Evolutionary conservation across 2,888 invertebrate genomes (phyloP).

Genomic region (Catonia carolina): DNA sequence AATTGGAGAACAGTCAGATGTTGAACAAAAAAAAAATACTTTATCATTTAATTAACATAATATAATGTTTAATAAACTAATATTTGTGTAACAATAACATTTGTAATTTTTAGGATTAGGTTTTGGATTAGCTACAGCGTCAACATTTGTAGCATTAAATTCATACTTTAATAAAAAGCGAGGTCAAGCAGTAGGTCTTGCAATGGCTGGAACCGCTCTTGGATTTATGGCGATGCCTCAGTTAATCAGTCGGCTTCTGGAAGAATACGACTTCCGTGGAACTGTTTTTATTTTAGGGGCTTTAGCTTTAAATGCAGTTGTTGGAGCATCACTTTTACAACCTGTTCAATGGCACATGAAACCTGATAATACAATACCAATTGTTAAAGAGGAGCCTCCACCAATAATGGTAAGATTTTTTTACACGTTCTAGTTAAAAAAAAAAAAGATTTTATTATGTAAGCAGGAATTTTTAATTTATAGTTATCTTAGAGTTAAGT

Average conservation of each 20-base stretch:
- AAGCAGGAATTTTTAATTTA: too few species aligned
- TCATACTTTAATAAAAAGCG: constrained; percentile 61
- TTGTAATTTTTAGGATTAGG: constrained; percentile 51
- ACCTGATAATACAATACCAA: constrained; percentile 8
- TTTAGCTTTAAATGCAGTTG: constrained; percentile 54
- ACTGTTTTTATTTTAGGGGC: constrained; percentile 57
- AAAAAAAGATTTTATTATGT: too few species aligned
- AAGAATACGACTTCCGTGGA: constrained; percentile 56
- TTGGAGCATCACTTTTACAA: constrained; percentile 44
- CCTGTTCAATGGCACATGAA: constrained; percentile 54
- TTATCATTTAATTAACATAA: too few species aligned
- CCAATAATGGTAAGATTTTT: constrained; percentile 2
- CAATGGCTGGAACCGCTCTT: constrained; percentile 67
- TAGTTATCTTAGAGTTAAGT: too few species aligned
- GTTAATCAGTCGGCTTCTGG: constrained; percentile 57
- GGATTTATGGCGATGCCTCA: constrained; percentile 71
- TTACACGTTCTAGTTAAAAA: too few species aligned
- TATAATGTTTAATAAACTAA: too few species aligned
- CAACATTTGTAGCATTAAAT: constrained; percentile 64
- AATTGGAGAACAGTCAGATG: too few species aligned
- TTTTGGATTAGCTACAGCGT: constrained; percentile 62
- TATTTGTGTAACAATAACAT: too few species aligned
- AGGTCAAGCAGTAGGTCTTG: constrained; percentile 66
- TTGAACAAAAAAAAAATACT: too few species aligned
- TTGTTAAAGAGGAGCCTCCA: not conserved